Evolutionary conservation across 2,888 invertebrate species (phyloP).

Genomic region (Stenurella melanura): DNA sequence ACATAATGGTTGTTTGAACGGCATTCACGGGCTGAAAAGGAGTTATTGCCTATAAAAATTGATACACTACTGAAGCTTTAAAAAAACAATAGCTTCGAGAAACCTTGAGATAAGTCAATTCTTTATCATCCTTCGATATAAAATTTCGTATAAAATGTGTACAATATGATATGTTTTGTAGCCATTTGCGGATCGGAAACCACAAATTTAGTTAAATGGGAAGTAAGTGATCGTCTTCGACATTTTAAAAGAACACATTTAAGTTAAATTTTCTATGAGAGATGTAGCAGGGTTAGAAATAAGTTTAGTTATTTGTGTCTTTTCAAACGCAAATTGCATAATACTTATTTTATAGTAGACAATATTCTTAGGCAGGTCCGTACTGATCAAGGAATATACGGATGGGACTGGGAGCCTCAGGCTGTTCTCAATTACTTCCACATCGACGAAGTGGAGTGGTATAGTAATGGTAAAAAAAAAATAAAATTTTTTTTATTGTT

Average conservation of each 20-base stretch:
- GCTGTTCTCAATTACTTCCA: too few species aligned
- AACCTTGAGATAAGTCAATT: constrained; percentile 7
- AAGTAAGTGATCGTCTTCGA: neutral
- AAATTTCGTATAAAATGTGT: neutral
- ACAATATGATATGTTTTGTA: neutral
- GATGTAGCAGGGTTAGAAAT: neutral
- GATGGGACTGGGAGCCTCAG: too few species aligned
- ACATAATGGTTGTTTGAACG: constrained; percentile 20
- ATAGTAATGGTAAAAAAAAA: too few species aligned
- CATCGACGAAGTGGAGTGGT: too few species aligned
- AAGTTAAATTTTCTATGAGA: constrained; percentile 2
- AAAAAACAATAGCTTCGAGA: neutral
- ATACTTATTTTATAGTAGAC: neutral
- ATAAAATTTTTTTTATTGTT: too few species aligned
- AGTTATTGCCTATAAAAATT: constrained; percentile 22
- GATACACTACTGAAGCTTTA: constrained; percentile 17
- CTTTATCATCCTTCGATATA: neutral
- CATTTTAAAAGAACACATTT: neutral
- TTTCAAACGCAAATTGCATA: neutral
- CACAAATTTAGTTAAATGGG: neutral
- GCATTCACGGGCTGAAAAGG: neutral
- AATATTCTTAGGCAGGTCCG: neutral
- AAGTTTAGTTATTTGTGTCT: neutral
- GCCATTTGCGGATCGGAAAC: neutral
- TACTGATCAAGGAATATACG: neutral